Percentiles rank a stretch among this genome's conserved stretches.
These are phyloP conservation scores for Caenorhabditis sinica DNA, from an alignment of 2,888 invertebrate genomes.

Conservation along the genomic window DNA sequence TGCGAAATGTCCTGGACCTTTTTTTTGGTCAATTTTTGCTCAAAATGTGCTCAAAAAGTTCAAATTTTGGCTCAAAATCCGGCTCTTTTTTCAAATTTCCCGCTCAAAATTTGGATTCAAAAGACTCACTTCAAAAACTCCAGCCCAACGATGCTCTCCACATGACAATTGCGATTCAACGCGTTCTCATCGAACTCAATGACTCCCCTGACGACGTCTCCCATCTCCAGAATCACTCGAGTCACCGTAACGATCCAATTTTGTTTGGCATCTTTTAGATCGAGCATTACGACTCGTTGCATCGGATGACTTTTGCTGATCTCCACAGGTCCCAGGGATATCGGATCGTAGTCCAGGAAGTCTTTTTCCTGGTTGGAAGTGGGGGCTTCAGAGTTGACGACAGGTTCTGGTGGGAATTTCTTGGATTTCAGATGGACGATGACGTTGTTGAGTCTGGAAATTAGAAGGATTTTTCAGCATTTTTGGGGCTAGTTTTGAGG, in stretches of 20 bases:
- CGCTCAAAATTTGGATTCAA: no score
- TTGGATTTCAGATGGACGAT: constrained; percentile 27
- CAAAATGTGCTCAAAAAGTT: no score
- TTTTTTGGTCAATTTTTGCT: no score
- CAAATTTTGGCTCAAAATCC: no score
- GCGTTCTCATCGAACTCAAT: constrained; percentile 62
- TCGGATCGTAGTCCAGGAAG: constrained; percentile 22
- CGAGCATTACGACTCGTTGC: constrained; percentile 36
- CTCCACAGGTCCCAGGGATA: constrained; percentile 43
- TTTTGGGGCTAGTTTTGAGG: no score
- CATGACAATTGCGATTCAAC: constrained; percentile 35
- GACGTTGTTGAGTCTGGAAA: constrained; percentile 43
- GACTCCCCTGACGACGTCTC: constrained; percentile 31
- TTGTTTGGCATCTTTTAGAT: constrained; percentile 15
- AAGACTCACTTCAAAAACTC: constrained; percentile 49
- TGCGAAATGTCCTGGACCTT: background rate
- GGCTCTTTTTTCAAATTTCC: background rate
- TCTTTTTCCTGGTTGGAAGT: background rate
- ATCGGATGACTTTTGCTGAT: constrained; percentile 11
- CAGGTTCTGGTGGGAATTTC: constrained; percentile 11
- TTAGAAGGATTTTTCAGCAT: background rate
- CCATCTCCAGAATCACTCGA: constrained; percentile 51
- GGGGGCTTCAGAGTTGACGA: background rate
- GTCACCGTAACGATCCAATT: constrained; percentile 49
- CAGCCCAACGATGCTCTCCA: constrained; percentile 35